These are phyloP conservation scores for Sphecodes monilicornis DNA, from an alignment of 2,888 invertebrate species.

Conservation along the genomic window DNA sequence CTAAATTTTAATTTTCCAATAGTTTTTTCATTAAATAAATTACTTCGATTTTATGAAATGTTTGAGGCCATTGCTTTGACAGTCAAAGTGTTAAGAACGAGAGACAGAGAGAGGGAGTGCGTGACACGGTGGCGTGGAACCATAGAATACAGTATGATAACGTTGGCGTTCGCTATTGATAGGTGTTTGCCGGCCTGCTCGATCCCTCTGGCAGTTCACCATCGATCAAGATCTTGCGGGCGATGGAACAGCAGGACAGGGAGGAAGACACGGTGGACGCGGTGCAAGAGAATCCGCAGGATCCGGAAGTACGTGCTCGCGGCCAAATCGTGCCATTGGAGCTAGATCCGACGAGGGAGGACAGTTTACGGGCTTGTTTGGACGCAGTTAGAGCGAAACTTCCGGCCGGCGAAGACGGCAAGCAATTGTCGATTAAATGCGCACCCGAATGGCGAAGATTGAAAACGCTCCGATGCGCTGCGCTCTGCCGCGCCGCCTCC, in stretches of 20 bases:
- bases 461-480: conserved; percentile 3
- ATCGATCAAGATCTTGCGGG: conserved; percentile 87
- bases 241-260: conserved; percentile 85
- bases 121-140: too few relatives aligned
- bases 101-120: too few relatives aligned
- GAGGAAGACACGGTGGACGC: conserved; percentile 83
- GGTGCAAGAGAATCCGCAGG: conserved; percentile 82
- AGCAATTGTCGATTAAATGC: conserved; percentile 69
- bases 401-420: conserved; percentile 93
- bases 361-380: conserved; percentile 91
- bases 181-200: conserved; percentile 90
- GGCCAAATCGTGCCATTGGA: conserved; percentile 89
- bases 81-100: too few relatives aligned
- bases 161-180: conserved; percentile 27
- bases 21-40: too few relatives aligned
- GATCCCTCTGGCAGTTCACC: conserved; percentile 86
- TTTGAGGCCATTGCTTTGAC: too few relatives aligned
- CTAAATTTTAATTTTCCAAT: too few relatives aligned
- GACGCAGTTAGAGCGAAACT: conserved; percentile 92
- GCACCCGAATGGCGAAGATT: conserved; percentile 37
- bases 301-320: conserved; percentile 83
- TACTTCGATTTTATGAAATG: too few relatives aligned
- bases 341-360: conserved; percentile 92
- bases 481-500: not conserved
- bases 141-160: conserved; percentile 16